Evolutionary conservation across 2,797 vertebrate genomes (phyloP).

Genomic region (Selene dorsalis): DNA sequence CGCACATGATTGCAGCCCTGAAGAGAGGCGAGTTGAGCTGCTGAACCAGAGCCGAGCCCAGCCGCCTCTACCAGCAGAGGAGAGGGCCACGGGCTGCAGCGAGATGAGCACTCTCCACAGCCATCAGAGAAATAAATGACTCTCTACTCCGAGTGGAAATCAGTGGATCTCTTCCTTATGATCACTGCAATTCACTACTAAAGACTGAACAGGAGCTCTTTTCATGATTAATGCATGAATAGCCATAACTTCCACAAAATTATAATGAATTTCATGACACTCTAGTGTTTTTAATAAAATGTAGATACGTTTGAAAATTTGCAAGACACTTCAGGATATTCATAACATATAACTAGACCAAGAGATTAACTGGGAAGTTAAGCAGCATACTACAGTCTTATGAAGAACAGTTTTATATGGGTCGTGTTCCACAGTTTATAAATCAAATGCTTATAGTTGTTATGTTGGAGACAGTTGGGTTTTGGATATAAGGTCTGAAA

Average conservation of each 20-base stretch:
- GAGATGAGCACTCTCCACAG: conserved; percentile 61
- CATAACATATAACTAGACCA: background rate
- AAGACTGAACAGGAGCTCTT: conserved; percentile 24
- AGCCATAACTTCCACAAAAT: conserved; percentile 7
- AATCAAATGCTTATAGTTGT: conserved; percentile 3
- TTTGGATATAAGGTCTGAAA: background rate
- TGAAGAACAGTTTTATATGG: background rate
- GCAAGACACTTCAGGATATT: background rate
- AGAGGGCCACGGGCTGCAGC: conserved; percentile 46
- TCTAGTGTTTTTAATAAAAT: conserved; percentile 20
- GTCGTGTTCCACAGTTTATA: background rate
- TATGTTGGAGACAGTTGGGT: background rate
- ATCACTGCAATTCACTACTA: conserved; percentile 47
- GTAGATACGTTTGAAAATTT: background rate
- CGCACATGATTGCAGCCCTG: conserved; percentile 70
- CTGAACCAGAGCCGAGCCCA: conserved; percentile 52
- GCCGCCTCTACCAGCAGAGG: conserved; percentile 36
- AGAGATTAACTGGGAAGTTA: background rate
- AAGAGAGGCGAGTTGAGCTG: conserved; percentile 63
- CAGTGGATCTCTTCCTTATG: conserved; percentile 34
- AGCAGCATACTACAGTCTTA: background rate
- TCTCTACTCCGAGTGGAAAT: conserved; percentile 55
- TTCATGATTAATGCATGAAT: conserved; percentile 30
- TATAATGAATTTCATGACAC: background rate
- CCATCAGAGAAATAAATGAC: conserved; percentile 58